A percentile compares a stretch with the other conserved stretches of the same genome.
Evolutionary conservation across 64 coral and sea anemone genomes (phyloP).

Genomic region (Montipora cactus): DNA sequence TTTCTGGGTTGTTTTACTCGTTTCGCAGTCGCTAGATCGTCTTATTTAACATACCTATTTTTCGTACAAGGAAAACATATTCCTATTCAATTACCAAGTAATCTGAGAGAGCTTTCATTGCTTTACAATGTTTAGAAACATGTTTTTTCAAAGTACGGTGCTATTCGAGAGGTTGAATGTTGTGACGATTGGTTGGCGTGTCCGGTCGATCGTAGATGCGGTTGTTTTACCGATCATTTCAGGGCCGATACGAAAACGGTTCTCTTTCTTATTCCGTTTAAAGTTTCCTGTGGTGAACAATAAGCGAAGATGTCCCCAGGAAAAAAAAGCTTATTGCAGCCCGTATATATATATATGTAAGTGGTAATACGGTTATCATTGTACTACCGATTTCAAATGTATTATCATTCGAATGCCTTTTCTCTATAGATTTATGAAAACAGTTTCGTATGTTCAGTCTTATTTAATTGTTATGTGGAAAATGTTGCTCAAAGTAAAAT

Average conservation of each 20-base stretch:
- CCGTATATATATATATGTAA: too few species aligned
- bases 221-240: background rate
- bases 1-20: constrained; percentile 14
- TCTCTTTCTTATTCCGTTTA: background rate
- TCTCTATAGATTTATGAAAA: background rate
- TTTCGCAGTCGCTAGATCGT: constrained; percentile 30
- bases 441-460: background rate
- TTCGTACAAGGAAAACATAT: constrained; percentile 2
- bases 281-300: background rate
- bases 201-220: constrained; percentile 10
- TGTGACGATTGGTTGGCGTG: constrained; percentile 1
- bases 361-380: too few species aligned
- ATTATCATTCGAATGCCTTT: background rate
- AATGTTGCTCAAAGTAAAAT: too few species aligned
- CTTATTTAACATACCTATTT: background rate
- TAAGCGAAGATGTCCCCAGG: background rate
- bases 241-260: background rate
- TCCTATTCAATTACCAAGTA: constrained; percentile 15
- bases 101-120: constrained; percentile 11
- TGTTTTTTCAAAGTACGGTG: constrained; percentile 27
- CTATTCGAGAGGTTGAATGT: constrained; percentile 2
- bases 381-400: too few species aligned
- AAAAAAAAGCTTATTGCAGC: background rate
- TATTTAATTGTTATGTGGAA: too few species aligned
- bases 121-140: constrained; percentile 15